Evolutionary conservation across 2,113 vertebrate genomes (phyloP), one percentile per base, ranked within the genome.

Genomic region (Ceratotherium simum): DNA sequence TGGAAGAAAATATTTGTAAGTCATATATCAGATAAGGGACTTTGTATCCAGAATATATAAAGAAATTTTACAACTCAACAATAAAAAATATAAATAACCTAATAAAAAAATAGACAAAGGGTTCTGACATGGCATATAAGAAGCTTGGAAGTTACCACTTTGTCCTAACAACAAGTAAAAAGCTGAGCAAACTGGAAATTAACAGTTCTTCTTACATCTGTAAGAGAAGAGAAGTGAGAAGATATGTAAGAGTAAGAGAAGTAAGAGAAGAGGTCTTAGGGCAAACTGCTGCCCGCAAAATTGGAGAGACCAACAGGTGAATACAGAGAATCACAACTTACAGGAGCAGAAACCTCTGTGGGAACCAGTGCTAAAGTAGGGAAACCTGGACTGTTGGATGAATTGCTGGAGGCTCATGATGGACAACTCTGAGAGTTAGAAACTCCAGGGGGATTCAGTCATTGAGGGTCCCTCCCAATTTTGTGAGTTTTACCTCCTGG

Each of bases 1-100:
- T 90, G 48, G 60, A 18, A 95, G 79, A 95, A 82, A 84, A 58
- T 91, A 85, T 76, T 95, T 58, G 17, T 6, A 91, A 76, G 51
- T 76, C 79, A 25, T 91, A 18, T 89, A 62, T 81, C 51, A 85
- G 48, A 54, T 67, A 46, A 83, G 12, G 7, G n/a, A 69, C 21
- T 65, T 78, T 81, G 36, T 86, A 46, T 79, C 2, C n/a, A 67
- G 69, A 86, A 42, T 54, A 92, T 62, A 29, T 90, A 75, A 65
- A 51, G 42, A 83, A 60, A 2, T 17, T 42, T 81, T 72, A 83
- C 18, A 58, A 69, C 62, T 90, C 23, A 84, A 58, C 46, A 90
- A n/a, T 85, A n/a, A 60, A 70, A 85, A 69, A 84, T 78, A n/a
- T 83, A 67, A 90, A 58, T 69, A 85, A 78, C 70, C 62, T 14